Percentiles rank a stretch among this genome's conserved stretches.
Evolutionary conservation across 1,140 invertebrate genomes (phyloP).

Genomic region (Steinernema feltiae): DNA sequence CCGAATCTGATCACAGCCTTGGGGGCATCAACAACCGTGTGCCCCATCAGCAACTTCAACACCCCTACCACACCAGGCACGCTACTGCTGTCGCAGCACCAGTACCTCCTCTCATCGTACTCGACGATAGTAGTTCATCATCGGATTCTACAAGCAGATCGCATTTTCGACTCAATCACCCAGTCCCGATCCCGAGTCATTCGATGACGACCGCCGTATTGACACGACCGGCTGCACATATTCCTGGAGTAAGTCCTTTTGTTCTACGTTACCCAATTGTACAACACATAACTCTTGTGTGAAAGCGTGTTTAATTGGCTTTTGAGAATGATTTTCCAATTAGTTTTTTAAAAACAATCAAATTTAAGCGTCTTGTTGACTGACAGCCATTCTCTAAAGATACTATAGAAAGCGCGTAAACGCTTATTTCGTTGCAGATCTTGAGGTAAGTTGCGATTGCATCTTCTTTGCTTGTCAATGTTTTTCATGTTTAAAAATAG

Average conservation of each 20-base stretch:
- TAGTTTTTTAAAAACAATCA: too few species aligned
- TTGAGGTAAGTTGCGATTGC: too few species aligned
- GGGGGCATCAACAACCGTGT: not conserved
- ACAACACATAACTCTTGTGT: not conserved
- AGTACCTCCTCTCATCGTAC: conserved; percentile 4
- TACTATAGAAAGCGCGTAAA: too few species aligned
- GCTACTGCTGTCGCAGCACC: conserved; percentile 2
- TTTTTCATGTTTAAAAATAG: too few species aligned
- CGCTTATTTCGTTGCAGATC: too few species aligned
- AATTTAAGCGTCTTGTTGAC: too few species aligned
- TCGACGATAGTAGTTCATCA: not conserved
- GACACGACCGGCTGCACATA: not conserved
- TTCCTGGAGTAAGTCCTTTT: not conserved
- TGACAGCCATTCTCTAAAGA: too few species aligned
- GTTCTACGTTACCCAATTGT: too few species aligned
- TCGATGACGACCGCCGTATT: not conserved
- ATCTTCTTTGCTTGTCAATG: too few species aligned
- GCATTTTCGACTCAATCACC: not conserved
- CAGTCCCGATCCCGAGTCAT: not conserved
- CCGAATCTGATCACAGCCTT: not conserved
- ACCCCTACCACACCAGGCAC: not conserved
- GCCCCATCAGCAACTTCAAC: not conserved
- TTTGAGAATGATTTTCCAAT: too few species aligned
- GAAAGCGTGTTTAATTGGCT: too few species aligned
- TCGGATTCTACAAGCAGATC: not conserved